Evolutionary conservation across 2,888 invertebrate species (phyloP), one percentile per base, ranked within the genome.

Genomic region (Acronicta leporina): DNA sequence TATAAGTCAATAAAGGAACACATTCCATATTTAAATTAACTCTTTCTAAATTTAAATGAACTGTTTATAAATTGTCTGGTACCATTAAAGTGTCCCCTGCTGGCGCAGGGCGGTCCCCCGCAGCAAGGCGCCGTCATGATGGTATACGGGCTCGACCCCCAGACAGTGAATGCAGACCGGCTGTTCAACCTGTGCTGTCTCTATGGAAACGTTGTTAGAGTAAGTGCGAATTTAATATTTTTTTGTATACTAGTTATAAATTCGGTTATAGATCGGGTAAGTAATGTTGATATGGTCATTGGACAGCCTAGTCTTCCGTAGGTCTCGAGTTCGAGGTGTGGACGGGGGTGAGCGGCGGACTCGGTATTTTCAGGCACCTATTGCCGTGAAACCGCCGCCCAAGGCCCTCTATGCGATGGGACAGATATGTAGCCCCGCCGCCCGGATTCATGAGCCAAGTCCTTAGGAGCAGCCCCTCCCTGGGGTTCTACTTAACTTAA

Each of bases 151-250:
- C 95, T 99, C 70, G 98, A 99, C 89, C 97, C 97, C 56, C 97
- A 98, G 82, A 98, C 98, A 82, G 97, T 99, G 88, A 99, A 99
- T 92, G 98, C 98, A 71, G 99, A 99, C 87, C 96, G 97, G 84
- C 96, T 99, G 67, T 99, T 99, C 96, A 99, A 99, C 95, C 95
- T 99, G 82, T 98, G 99, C 95, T 99, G 99, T 94, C 96, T 99
- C 70, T 99, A 99, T 91, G 99, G 99, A 81, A 99, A 99, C 91
- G 99, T 99, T 74, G 97, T 98, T 82, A 97, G 98, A 96, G 99
- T 99, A 92, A 96, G 96, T 94, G 53, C 30, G 25, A n/a, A 20
- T 20, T 20, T 3, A 20, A 20, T n/a, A n/a, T 13, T n/a, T n/a
- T 6, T 1, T n/a, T 8, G 6, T 38, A 38, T 30, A 9, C 27